A percentile compares a stretch with the other conserved stretches of the same genome.
Evolutionary conservation across 2,888 invertebrate species (phyloP).

Genomic region (Daptonema setosum): DNA sequence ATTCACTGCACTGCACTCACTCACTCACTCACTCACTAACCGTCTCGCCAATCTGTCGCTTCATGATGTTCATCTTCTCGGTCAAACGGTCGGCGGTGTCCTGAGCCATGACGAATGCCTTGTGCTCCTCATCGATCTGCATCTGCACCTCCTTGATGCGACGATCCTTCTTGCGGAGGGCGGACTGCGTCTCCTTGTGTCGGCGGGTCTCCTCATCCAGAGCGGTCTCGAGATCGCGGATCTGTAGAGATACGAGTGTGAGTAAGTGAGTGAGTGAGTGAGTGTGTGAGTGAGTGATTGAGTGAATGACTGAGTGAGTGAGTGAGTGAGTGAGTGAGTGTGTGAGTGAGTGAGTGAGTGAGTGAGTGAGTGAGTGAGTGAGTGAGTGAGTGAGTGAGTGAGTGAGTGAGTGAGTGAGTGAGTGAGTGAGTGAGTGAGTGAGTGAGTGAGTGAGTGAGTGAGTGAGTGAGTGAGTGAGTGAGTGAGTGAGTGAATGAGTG

Average conservation of each 20-base stretch:
- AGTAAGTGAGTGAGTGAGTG: too few species aligned
- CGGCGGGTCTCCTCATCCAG: conserved; percentile 87
- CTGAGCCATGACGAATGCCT: conserved; percentile 72
- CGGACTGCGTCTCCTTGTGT: conserved; percentile 88
- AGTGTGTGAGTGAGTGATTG: too few species aligned
- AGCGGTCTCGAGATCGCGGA: conserved; percentile 79
- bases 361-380: too few species aligned
- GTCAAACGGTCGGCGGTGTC: conserved; percentile 42
- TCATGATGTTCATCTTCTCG: conserved; percentile 75
- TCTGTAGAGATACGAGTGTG: conserved; percentile 34
- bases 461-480: too few species aligned
- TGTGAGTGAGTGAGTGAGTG: too few species aligned
- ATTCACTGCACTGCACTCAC: neutral
- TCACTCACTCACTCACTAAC: conserved; percentile 33
- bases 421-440: too few species aligned
- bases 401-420: too few species aligned
- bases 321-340: too few species aligned
- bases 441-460: too few species aligned
- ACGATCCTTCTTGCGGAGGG: conserved; percentile 91
- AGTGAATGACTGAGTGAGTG: too few species aligned
- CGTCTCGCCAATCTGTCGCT: conserved; percentile 80
- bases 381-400: too few species aligned
- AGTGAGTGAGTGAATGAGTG: too few species aligned
- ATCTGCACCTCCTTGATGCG: conserved; percentile 81
- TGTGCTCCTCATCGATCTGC: conserved; percentile 82